Evolutionary conservation across 2,888 invertebrate genomes (phyloP).

Genomic region (Agonopterix arenella): DNA sequence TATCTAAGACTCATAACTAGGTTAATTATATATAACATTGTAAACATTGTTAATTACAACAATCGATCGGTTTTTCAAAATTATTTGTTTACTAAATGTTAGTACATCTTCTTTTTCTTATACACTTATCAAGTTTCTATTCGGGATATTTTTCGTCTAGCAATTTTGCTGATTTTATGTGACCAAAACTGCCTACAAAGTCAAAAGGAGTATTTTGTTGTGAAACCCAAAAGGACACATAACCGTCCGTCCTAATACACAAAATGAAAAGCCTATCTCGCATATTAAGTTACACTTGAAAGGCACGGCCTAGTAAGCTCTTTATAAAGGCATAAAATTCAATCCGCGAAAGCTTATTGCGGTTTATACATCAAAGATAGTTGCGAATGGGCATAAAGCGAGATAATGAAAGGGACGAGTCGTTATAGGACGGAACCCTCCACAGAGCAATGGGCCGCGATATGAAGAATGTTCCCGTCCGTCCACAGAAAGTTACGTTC

Average conservation of each 20-base stretch:
- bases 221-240: background rate
- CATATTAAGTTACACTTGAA: constrained; percentile 10
- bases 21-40: too few species aligned
- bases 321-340: constrained; percentile 46
- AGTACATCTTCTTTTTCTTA: too few species aligned
- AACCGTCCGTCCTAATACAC: constrained; percentile 1
- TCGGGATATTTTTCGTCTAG: too few species aligned
- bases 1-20: too few species aligned
- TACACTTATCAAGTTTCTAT: too few species aligned
- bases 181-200: background rate
- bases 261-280: constrained; percentile 9
- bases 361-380: constrained; percentile 54
- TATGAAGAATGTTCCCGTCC: constrained; percentile 58
- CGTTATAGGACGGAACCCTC: constrained; percentile 44
- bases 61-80: too few species aligned
- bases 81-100: too few species aligned
- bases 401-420: constrained; percentile 49
- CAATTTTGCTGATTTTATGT: too few species aligned
- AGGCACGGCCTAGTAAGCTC: constrained; percentile 24
- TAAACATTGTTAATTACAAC: too few species aligned
- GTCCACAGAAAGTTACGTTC: constrained; percentile 50
- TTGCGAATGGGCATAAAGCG: constrained; percentile 41
- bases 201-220: background rate
- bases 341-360: constrained; percentile 41
- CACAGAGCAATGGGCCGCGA: constrained; percentile 51